Evolutionary conservation across 2,113 vertebrate species (phyloP), one percentile per base, ranked within the genome.

Genomic region (Motacilla tschutschensis): DNA sequence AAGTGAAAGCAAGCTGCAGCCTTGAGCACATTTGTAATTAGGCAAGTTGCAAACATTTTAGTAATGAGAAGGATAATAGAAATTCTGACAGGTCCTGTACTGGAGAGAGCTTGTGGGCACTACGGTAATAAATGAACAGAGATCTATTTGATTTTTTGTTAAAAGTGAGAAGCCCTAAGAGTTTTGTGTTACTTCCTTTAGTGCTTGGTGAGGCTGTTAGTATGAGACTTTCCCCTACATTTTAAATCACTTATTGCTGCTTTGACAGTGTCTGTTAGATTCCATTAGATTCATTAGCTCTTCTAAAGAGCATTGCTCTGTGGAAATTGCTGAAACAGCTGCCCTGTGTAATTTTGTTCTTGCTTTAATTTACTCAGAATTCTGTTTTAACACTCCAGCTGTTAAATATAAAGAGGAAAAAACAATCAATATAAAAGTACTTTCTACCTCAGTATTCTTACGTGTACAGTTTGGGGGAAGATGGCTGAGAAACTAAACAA

Each of bases 281-380:
- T 95, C 92, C 84, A 94, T 95, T 95, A 96, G 82, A 94, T 94
- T 94, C 90, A 95, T 95, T 96, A 94, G 66, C 62, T 93, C 84
- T 95, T 93, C 92, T 95, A 81, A 95, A 95, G 67, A 94, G 70
- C 76, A 44, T 64, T 83, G 64, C 84, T 96, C 71, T 76, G 46
- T 71, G 84, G 82, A 94, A 96, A 88, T 51, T 75, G 58, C 87
- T 95, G 83, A 85, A 96, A 94, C 91, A 96, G 90, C 94, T 96
- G 79, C 83, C 87, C 81, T 90, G 53, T 94, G 81, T 94, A 92
- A 96, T 97, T 95, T 93, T 91, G 88, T 86, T 95, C 83, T 95
- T 90, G 81, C 83, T 95, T 96, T 91, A 90, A 86, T 96, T 96
- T 96, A 79, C 78, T 95, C 67, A 46, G 77, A 86, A 88, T 96